phyloP scores from a whole-genome alignment of 2,888 invertebrate species.

The Litoditis marina region DNA sequence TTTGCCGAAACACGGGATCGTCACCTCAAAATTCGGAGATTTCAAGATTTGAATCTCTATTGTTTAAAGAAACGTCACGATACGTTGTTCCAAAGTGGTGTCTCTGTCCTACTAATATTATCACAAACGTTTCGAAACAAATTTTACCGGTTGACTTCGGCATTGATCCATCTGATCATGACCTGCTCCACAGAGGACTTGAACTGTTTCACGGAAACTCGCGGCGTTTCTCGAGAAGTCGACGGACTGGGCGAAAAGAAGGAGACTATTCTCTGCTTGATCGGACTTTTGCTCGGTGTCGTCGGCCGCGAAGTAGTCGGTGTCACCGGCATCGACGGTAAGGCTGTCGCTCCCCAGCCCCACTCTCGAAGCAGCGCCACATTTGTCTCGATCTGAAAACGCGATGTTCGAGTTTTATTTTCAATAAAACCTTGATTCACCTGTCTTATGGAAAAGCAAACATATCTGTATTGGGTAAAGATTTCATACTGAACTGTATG shows the following conservation, averaged over 20 bases:
- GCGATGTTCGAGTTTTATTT: background rate
- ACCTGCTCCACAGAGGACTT: slow-evolving; percentile 53
- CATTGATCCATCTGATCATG: slow-evolving; percentile 57
- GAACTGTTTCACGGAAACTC: slow-evolving; percentile 29
- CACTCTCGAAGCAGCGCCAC: slow-evolving; percentile 55
- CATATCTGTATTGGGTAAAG: too few species aligned
- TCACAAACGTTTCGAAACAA: too few species aligned
- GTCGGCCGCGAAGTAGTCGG: slow-evolving; percentile 6
- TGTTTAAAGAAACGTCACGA: too few species aligned
- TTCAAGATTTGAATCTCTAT: too few species aligned
- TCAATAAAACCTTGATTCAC: too few species aligned
- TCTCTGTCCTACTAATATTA: too few species aligned
- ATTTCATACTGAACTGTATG: too few species aligned
- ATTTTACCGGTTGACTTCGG: too few species aligned
- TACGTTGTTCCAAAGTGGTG: too few species aligned
- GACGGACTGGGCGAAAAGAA: slow-evolving; percentile 33
- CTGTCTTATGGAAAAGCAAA: too few species aligned
- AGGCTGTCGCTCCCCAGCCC: slow-evolving; percentile 48
- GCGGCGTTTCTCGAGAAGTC: slow-evolving; percentile 15
- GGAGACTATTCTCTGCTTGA: slow-evolving; percentile 31
- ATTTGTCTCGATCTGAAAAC: slow-evolving; percentile 55
- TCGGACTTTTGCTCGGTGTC: slow-evolving; percentile 12
- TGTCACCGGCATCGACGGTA: slow-evolving; percentile 12
- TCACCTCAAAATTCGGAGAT: too few species aligned
- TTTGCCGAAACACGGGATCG: too few species aligned